Evolutionary conservation across 2,797 vertebrate genomes (phyloP).

Genomic region (Carcharodon carcharias): DNA sequence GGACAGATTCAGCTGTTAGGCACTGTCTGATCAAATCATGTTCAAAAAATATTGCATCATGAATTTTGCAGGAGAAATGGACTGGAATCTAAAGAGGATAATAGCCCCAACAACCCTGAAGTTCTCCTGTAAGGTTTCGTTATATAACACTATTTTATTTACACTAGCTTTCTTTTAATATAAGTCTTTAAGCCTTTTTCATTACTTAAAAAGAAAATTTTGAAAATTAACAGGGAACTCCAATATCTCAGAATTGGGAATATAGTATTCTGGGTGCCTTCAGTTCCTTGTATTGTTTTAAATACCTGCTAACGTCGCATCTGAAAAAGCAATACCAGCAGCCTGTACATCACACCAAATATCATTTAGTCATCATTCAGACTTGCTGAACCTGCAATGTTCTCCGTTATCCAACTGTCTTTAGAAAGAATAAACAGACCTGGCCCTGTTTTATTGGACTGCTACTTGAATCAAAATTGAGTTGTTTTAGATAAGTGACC

Average conservation of each 20-base stretch:
- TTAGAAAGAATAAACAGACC: background rate
- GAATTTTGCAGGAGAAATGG: background rate
- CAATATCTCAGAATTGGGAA: too few relatives aligned
- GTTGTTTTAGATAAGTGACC: slow-evolving; percentile 10
- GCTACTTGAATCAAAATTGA: slow-evolving; percentile 8
- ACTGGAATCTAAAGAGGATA: background rate
- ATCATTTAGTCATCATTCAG: background rate
- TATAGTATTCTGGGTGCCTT: background rate
- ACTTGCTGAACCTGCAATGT: background rate
- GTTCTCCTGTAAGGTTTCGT: background rate
- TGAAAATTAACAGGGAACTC: background rate
- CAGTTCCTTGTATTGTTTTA: background rate
- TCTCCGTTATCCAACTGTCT: background rate
- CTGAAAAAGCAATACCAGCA: background rate
- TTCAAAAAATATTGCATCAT: background rate
- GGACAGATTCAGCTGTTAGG: background rate
- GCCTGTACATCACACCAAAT: background rate
- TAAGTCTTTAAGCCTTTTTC: background rate
- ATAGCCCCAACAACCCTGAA: background rate
- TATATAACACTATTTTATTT: background rate
- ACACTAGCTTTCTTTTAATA: background rate
- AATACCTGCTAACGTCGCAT: background rate
- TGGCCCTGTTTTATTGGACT: background rate
- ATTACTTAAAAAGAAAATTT: background rate
- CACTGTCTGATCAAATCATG: background rate